These are phyloP conservation scores for Saturnia pavonia DNA, from an alignment of 2,888 invertebrate genomes.

Conservation along the genomic window DNA sequence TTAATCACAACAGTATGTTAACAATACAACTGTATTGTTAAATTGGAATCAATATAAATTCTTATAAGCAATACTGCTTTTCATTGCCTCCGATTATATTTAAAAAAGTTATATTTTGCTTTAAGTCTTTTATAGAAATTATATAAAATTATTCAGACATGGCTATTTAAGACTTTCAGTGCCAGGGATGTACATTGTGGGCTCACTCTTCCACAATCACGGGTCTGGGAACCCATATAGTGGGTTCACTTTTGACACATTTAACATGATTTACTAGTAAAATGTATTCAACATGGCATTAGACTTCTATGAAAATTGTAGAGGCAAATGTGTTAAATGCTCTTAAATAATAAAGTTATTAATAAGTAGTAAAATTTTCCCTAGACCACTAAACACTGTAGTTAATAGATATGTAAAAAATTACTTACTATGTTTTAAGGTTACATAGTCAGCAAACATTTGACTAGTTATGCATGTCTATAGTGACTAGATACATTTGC, in stretches of 20 bases:
- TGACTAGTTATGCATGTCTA: conserved; percentile 20
- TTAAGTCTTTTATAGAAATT: neutral
- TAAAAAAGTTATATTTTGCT: neutral
- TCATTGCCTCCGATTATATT: neutral
- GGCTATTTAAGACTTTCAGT: no score
- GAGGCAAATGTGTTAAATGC: no score
- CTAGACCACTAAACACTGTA: conserved; percentile 2
- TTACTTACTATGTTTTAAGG: conserved; percentile 29
- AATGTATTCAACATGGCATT: no score
- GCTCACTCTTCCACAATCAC: no score
- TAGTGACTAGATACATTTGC: no score
- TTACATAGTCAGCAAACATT: conserved; percentile 21
- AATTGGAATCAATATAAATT: conserved; percentile 35
- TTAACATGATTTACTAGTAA: no score
- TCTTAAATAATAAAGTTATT: neutral
- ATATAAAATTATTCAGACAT: conserved; percentile 2
- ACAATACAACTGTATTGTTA: conserved; percentile 11
- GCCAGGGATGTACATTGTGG: no score
- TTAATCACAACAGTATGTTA: conserved; percentile 14
- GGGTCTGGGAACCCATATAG: no score
- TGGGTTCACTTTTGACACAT: no score
- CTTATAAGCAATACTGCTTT: conserved; percentile 18
- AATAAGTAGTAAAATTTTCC: conserved; percentile 8
- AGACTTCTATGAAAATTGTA: no score
- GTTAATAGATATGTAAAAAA: conserved; percentile 42